Base-by-base conservation (phyloP, 1,140 invertebrate genomes). In the Procambarus virginalis region DNA sequence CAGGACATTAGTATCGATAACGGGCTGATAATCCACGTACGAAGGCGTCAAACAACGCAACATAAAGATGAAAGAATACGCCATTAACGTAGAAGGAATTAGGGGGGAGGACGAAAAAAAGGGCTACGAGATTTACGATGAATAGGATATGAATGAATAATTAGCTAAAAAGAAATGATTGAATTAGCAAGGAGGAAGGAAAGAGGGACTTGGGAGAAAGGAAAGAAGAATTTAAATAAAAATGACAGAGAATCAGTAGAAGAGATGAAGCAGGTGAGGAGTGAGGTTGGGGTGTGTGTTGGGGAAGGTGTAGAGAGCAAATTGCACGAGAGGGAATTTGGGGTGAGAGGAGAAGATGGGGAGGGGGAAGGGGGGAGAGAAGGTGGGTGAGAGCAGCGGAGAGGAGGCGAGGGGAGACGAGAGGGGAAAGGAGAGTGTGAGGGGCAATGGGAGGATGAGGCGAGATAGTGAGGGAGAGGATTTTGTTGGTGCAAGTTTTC, bases 401-500 rank as follows among this genome's bases (percentile, higher is more conserved):
- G 3, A 51, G 60, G 81, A 55, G 14, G 48, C 0, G 46, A 9
- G 51, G 48, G 68, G 64, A 10, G 22, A 14, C 6, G 17, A 70
- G 81, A 70, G 55, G 45, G 34, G 45, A 34, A 83, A 14, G 64
- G 70, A 34, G 83, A 34, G n/a, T 55, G 79, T 5, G 14, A 22
- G 79, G 14, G 14, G 79, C 9, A 3, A 22, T 20, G 22, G 51
- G 22, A 3, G n/a, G 20, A 5, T 20, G 22, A n/a, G 51, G 55
- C 22, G 55, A 58, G 22, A 10, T n/a, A 34, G 60, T 20, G 81
- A 8, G 64, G 68, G 12, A 45, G n/a, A 45, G 48, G 55, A 82
- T 82, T 82, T 82, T 82, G 58, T 82, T 82, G 60, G 55, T 22
- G 45, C 60, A 82, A 82, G 80, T 82, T 82, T 82, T 82, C 80